Conservation (phyloP, 2,888 invertebrate genomes). For the Trypoxylon attenuatum region DNA sequence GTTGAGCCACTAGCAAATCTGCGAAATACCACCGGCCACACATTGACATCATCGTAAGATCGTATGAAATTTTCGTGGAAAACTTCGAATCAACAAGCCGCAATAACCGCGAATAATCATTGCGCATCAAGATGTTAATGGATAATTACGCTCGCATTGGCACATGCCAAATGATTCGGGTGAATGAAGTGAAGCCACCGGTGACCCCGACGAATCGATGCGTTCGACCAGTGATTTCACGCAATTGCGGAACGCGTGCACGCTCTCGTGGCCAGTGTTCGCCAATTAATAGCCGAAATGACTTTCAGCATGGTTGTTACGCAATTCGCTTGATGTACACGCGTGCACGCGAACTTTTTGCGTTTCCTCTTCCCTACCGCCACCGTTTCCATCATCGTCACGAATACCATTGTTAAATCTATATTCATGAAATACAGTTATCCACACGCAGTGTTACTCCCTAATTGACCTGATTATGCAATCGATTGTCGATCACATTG, state of each 20-base stretch:
- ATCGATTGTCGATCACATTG: constrained; percentile 24
- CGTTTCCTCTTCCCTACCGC: too few species aligned
- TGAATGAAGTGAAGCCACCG: too few species aligned
- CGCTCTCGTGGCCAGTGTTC: neutral
- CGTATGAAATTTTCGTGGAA: too few species aligned
- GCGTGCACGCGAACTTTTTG: neutral
- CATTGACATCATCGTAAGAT: too few species aligned
- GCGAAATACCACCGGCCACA: too few species aligned
- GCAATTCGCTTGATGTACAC: neutral
- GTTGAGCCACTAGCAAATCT: too few species aligned
- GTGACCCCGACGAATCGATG: neutral
- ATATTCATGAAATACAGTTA: constrained; percentile 8
- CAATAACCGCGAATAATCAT: too few species aligned
- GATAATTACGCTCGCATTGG: neutral
- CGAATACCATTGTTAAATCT: neutral
- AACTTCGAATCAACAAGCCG: too few species aligned
- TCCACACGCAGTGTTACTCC: constrained; percentile 17
- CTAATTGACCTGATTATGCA: constrained; percentile 32
- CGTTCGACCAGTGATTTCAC: neutral
- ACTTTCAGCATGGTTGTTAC: neutral
- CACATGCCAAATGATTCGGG: neutral
- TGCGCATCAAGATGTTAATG: neutral
- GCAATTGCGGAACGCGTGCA: neutral
- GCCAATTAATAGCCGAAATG: neutral
- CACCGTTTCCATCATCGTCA: too few species aligned